Percentiles rank a stretch among this genome's conserved stretches.
phyloP scores from a whole-genome alignment of 2,888 invertebrate genomes.

The Aethes cnicana region DNA sequence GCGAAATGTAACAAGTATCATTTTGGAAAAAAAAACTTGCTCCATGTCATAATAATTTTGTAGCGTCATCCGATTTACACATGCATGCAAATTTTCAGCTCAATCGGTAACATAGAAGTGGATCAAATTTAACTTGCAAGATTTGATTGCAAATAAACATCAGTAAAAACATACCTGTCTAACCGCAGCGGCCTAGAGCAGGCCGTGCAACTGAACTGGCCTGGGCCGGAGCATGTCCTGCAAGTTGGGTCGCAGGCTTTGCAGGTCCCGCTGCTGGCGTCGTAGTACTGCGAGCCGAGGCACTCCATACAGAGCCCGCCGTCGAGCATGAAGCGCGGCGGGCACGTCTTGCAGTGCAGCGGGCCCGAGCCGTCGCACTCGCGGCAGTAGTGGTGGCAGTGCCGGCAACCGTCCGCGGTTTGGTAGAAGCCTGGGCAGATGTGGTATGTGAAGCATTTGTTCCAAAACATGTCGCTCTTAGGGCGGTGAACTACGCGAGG shows the following conservation, averaged over 20 bases:
- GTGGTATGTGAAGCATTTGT: conserved; percentile 19
- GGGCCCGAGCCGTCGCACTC: conserved; percentile 92
- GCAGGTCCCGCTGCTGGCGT: conserved; percentile 85
- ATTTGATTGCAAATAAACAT: background rate
- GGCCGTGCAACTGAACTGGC: conserved; percentile 85
- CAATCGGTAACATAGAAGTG: no score
- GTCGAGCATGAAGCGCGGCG: conserved; percentile 87
- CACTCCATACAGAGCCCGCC: conserved; percentile 90
- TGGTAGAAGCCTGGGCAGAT: conserved; percentile 86
- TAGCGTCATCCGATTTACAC: no score
- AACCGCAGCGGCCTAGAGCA: conserved; percentile 85
- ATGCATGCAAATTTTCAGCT: no score
- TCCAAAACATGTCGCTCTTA: no score
- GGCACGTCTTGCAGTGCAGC: conserved; percentile 88
- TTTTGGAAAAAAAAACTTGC: no score
- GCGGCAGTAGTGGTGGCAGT: conserved; percentile 94
- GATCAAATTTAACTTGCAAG: no score
- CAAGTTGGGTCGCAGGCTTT: conserved; percentile 85
- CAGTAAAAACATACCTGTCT: conserved; percentile 66
- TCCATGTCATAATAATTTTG: no score
- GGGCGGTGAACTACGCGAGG: no score
- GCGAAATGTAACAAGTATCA: no score
- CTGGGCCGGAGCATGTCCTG: conserved; percentile 85
- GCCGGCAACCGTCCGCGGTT: conserved; percentile 90
- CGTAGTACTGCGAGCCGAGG: conserved; percentile 88